Conservation (phyloP, 2,797 vertebrate genomes). For the Darevskia nairensis region DNA sequence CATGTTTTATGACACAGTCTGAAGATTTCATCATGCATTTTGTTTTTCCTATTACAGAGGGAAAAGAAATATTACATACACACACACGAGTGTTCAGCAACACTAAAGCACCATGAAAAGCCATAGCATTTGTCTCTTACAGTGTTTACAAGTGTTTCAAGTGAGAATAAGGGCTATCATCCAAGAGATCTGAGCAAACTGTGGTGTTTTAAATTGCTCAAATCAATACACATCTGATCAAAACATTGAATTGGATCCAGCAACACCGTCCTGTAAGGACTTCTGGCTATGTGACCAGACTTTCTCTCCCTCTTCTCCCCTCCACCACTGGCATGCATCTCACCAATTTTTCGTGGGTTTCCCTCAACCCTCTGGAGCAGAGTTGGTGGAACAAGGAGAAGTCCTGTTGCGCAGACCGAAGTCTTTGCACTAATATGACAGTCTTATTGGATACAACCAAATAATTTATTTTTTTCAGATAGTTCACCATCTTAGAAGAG, state of each 20-base stretch:
- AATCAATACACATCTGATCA: neutral
- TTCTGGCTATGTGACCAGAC: too few relatives aligned
- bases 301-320: too few relatives aligned
- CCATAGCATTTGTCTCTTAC: neutral
- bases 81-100: neutral
- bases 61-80: conserved; percentile 19
- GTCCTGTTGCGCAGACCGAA: too few relatives aligned
- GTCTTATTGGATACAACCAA: neutral
- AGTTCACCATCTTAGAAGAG: neutral
- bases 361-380: too few relatives aligned
- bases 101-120: neutral
- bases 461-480: neutral
- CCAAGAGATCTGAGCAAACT: neutral
- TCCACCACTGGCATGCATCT: too few relatives aligned
- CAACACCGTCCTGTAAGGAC: too few relatives aligned
- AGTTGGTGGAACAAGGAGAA: too few relatives aligned
- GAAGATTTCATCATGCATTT: conserved; percentile 99
- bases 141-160: neutral
- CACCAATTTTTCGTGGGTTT: too few relatives aligned
- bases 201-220: neutral
- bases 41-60: conserved; percentile 89
- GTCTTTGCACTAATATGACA: neutral
- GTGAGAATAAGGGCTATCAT: neutral
- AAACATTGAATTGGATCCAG: neutral
- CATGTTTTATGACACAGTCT: conserved; percentile 96